Percentiles rank a stretch among this genome's conserved stretches.
Conservation (phyloP, 2,113 vertebrate genomes). For the Falco punctatus region DNA sequence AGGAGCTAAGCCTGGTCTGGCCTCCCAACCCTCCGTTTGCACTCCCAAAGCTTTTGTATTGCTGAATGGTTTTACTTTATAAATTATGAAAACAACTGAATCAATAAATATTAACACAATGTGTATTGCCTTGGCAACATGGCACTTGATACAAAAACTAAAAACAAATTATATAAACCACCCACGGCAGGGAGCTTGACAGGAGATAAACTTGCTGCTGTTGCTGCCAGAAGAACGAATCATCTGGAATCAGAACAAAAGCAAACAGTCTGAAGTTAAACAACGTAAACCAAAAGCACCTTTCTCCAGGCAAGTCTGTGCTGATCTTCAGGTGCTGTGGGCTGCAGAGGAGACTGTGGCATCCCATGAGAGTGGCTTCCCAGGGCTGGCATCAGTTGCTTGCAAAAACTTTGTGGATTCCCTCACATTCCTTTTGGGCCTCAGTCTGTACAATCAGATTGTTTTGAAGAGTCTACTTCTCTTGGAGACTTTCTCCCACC, state of each 20-base stretch:
- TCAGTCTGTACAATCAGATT: neutral
- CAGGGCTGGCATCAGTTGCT: neutral
- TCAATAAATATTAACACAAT: constrained; percentile 70
- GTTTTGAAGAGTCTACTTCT: neutral
- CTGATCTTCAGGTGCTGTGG: neutral
- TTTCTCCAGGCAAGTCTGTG: neutral
- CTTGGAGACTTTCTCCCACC: neutral
- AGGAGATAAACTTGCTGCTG: constrained; percentile 4
- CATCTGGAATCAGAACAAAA: constrained; percentile 48
- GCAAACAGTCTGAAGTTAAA: neutral
- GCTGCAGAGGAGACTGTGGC: neutral
- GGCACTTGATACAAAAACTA: constrained; percentile 59
- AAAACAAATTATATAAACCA: constrained; percentile 65
- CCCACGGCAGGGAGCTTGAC: constrained; percentile 17
- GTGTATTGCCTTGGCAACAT: constrained; percentile 62
- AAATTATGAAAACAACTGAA: constrained; percentile 42
- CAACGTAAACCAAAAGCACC: neutral
- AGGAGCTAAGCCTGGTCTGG: neutral
- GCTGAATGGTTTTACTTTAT: constrained; percentile 12
- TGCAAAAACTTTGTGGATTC: neutral
- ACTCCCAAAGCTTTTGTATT: neutral
- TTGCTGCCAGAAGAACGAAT: constrained; percentile 30
- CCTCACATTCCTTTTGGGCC: neutral
- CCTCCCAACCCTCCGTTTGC: neutral
- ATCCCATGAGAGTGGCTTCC: neutral